phyloP scores from a whole-genome alignment of 2,888 invertebrate species.

The Acanthacorydalis orientalis region DNA sequence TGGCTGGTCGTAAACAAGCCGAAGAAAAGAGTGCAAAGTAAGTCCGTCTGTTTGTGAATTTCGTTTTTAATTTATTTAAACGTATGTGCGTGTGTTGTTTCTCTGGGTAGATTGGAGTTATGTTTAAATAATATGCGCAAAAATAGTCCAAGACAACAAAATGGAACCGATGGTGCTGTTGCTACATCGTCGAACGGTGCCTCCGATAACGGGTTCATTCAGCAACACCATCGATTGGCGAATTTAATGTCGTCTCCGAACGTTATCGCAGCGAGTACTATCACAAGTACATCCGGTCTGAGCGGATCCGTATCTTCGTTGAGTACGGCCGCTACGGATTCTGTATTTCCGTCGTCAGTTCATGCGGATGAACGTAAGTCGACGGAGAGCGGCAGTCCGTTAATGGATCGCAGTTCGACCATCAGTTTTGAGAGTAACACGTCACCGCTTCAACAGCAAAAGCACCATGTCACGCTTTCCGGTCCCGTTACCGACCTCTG shows the following conservation, averaged over 20 bases:
- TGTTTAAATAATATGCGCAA: slow-evolving; percentile 14
- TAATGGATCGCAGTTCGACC: slow-evolving; percentile 19
- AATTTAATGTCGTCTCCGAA: no score
- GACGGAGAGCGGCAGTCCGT: slow-evolving; percentile 22
- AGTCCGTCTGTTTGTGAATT: slow-evolving; percentile 16
- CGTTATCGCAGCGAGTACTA: no score
- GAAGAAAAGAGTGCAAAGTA: slow-evolving; percentile 41
- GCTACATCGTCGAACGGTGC: no score
- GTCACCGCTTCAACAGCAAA: not conserved
- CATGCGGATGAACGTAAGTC: slow-evolving; percentile 12
- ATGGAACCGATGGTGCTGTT: no score
- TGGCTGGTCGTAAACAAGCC: slow-evolving; percentile 36
- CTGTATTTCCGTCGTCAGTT: slow-evolving; percentile 21
- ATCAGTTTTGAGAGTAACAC: not conserved
- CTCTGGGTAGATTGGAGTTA: slow-evolving; percentile 34
- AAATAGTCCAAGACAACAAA: no score
- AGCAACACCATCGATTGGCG: no score
- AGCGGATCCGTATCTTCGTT: slow-evolving; percentile 9
- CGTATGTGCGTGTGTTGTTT: slow-evolving; percentile 2
- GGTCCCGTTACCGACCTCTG: slow-evolving; percentile 44
- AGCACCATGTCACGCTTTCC: slow-evolving; percentile 28
- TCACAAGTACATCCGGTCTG: not conserved
- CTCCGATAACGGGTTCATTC: no score
- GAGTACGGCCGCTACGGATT: slow-evolving; percentile 28
- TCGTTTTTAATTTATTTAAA: not conserved